Percentiles rank a stretch among this genome's conserved stretches.
Evolutionary conservation across 2,113 vertebrate species (phyloP).

Genomic region (Tragelaphus buxtoni): DNA sequence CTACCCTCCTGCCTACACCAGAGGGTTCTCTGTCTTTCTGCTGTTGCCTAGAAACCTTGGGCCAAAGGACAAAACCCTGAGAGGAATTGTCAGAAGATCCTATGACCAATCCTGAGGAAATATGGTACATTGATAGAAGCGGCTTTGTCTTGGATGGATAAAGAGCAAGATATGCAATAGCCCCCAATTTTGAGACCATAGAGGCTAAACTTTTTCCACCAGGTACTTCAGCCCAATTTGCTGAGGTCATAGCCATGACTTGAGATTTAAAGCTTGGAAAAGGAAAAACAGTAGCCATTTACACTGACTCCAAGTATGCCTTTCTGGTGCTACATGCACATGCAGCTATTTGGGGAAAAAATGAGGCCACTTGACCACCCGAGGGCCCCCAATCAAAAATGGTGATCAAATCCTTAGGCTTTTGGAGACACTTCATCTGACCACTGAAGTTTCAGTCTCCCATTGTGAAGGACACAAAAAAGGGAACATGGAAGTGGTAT

Average conservation of each 20-base stretch:
- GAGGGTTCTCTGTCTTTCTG: background rate
- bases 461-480: background rate
- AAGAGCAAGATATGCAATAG: background rate
- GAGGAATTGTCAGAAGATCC: background rate
- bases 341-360: background rate
- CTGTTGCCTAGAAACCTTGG: background rate
- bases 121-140: background rate
- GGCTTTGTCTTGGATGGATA: background rate
- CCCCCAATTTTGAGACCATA: background rate
- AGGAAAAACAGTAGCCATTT: background rate
- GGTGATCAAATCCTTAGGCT: background rate
- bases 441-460: background rate
- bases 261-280: background rate
- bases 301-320: background rate
- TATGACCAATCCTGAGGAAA: background rate
- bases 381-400: background rate
- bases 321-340: background rate
- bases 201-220: background rate
- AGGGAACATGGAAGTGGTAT: background rate
- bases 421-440: background rate
- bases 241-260: background rate
- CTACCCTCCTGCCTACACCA: background rate
- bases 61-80: background rate
- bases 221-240: background rate
- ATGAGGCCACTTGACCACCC: fast-evolving